These are phyloP conservation scores for Dendrolimus houi DNA, from an alignment of 2,888 invertebrate species.

Conservation along the genomic window DNA sequence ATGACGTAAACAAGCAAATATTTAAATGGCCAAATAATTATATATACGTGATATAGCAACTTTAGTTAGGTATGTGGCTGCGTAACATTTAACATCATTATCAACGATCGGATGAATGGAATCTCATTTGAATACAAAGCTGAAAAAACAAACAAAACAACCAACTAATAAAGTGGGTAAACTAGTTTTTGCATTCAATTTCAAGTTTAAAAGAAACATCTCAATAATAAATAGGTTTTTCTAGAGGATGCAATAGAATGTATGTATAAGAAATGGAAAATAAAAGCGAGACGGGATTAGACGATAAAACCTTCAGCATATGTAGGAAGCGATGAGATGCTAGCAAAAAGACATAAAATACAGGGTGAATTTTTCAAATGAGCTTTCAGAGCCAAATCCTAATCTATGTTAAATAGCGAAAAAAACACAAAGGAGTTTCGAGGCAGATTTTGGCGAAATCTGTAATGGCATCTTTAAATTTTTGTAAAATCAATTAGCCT, in stretches of 20 bases:
- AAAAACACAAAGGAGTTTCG: no score
- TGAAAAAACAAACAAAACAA: not conserved
- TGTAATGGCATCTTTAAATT: no score
- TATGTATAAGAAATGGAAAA: constrained; percentile 13
- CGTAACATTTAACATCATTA: not conserved
- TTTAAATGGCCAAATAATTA: not conserved
- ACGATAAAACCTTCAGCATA: not conserved
- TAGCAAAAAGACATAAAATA: no score
- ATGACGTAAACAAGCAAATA: no score
- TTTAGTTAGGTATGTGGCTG: not conserved
- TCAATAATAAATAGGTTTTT: not conserved
- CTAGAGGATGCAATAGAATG: not conserved
- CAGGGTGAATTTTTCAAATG: no score
- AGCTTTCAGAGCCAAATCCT: no score
- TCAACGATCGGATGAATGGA: not conserved
- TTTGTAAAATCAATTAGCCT: no score
- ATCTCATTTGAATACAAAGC: not conserved
- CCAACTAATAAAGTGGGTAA: not conserved
- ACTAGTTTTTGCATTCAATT: not conserved
- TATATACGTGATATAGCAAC: not conserved
- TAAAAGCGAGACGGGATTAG: constrained; percentile 19
- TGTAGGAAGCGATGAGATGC: no score
- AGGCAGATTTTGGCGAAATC: no score
- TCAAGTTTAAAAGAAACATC: not conserved
- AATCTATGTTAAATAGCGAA: no score